Evolutionary conservation across 2,797 vertebrate species (phyloP), one percentile per base, ranked within the genome.

Genomic region (Trematomus bernacchii): DNA sequence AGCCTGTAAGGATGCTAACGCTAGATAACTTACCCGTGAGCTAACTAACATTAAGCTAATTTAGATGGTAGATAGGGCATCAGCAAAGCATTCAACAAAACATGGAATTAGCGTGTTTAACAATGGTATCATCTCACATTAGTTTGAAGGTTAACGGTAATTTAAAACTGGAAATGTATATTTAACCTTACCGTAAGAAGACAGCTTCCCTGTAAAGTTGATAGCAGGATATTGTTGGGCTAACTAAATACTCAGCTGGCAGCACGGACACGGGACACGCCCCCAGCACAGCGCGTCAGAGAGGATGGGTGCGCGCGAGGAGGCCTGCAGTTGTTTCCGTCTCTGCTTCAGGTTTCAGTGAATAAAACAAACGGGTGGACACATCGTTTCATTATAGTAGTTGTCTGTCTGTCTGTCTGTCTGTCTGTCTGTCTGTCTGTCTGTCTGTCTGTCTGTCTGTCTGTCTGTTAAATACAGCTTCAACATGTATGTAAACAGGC

Each of bases 231-330:
- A 23, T 7, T 10, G 21, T 1, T n/a, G 10, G 15, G 8, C 47
- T 37, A 84, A 21, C 40, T 23, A 14, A 67, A 48, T 21, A 21
- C 42, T 55, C 54, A 58, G 57, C 47, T 60, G 33, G 62, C 11
- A 62, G 46, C 43, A 71, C 33, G 33, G 33, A 87, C 83, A 87
- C n/a, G n/a, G n/a, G n/a, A n/a, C n/a, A 84, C 86, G 63, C 85
- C 86, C 78, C 46, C 14, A 37, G 33, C 33, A 37, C 33, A 48
- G 57, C 66, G 62, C 65, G 2, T 8, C 67, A 42, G 0, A 76
- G 65, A 77, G 42, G 2, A 46, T 12, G 13, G 30, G 1, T 18
- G 4, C 0, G 13, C 9, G 0, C 67, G 66, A 69, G 30, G 7
- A 55, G 0, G 1, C 0, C 3, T 1, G 0, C 8, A 1, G 0